Base-by-base conservation (phyloP, 2,888 invertebrate genomes). In the Mythimna loreyi region DNA sequence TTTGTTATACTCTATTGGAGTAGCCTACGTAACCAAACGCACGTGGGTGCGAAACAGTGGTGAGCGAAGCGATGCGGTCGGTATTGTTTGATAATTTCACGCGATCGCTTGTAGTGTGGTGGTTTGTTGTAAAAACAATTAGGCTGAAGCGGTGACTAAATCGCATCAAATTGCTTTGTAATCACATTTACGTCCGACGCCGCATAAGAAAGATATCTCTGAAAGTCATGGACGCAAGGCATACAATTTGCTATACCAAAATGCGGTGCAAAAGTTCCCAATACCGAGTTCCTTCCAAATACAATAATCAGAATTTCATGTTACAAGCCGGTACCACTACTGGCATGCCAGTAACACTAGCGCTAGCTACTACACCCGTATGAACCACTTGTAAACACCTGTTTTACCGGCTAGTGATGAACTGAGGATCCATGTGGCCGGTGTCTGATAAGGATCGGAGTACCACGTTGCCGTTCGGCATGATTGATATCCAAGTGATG, bases 401-500 rank as follows among this genome's bases (percentile, higher is more conserved):
- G 79, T 64, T 81, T 95, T 96, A 96, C 92, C 96, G 96, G 90
- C 96, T 96, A 50, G 97, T 97, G 80, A 98, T 96, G 84, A 94
- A 96, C 72, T 97, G 96, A 3, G 97, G 97, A 11, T 98, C 97
- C 97, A 99, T 98, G 90, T 98, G 98, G 0, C 99, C 99, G 0
- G 98, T 97, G 89, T 99, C 99, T 2, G 99, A 99, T 25, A 99
- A 95, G 13, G 97, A 94, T 43, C 98, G 96, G 1, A 99, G 96
- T 2, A 97, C 96, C 23, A 99, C 99, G 84, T 98, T 96, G 0
- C 99, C 99, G 88, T 97, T 97, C 0, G 99, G 98, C 62, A 97
- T 96, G 81, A 99, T 98, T 3, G 97, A 97, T 1, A 99, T 87
- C 98, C 98, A 98, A 0, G 99, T 99, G 75, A 99, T 98, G 75